Percentiles rank a stretch among this genome's conserved stretches.
Evolutionary conservation across 2,797 vertebrate genomes (phyloP).

Genomic region (Rachycentron canadum): DNA sequence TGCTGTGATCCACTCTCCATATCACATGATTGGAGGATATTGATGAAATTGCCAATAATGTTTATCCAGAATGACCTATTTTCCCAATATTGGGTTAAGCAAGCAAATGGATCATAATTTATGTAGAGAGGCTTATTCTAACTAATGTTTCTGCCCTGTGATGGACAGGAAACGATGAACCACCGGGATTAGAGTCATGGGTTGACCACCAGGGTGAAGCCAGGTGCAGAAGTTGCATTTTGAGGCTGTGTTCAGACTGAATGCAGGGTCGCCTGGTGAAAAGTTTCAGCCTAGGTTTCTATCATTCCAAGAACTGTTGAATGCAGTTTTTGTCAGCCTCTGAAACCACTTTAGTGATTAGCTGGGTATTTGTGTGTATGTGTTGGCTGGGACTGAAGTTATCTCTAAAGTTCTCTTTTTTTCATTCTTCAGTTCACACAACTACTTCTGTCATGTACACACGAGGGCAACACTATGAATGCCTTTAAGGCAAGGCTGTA

Average conservation of each 20-base stretch:
- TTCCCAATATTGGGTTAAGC: constrained; percentile 18
- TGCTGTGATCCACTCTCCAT: constrained; percentile 18
- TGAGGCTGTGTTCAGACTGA: background rate
- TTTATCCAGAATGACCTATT: constrained; percentile 55
- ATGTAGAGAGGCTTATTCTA: background rate
- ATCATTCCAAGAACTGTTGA: background rate
- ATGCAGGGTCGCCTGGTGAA: background rate
- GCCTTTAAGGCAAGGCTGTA: background rate
- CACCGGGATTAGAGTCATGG: constrained; percentile 23
- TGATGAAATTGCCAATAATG: constrained; percentile 57
- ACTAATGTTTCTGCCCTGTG: constrained; percentile 16
- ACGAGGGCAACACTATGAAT: background rate
- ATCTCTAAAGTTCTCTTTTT: background rate
- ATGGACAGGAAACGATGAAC: constrained; percentile 43
- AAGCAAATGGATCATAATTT: constrained; percentile 40
- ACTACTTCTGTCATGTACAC: background rate
- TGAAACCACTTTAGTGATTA: background rate
- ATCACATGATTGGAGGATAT: constrained; percentile 41
- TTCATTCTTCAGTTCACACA: background rate
- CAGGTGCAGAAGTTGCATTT: background rate
- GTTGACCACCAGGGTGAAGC: background rate
- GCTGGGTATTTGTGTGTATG: background rate
- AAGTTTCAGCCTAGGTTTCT: background rate
- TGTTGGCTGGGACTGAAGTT: background rate
- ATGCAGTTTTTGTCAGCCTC: background rate